Base-by-base conservation (phyloP, 2,113 vertebrate species). In the Platichthys stellatus region DNA sequence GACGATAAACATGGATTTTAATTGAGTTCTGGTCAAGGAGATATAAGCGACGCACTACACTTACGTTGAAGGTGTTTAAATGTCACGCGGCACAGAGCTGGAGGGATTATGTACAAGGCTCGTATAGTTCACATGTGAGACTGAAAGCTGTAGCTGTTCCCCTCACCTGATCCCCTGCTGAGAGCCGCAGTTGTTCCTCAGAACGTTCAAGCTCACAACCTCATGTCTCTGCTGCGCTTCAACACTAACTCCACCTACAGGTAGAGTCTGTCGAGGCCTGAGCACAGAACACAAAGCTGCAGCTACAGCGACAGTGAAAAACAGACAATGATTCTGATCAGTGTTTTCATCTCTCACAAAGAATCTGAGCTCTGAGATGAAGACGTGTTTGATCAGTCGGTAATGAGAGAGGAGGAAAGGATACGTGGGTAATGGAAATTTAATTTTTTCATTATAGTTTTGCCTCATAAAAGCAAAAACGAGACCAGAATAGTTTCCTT, bases 81-180 rank as follows among this genome's bases (percentile, higher is more conserved):
- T 78, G 70, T 79, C 68, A 69, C 20, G 3, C 51, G 69, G 24
- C 35, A 79, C 43, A n/a, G 45, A 20, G 53, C 58, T 71, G 11
- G 31, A 43, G 23, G 40, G 60, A 73, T 63, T 83, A 81, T 85
- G 86, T 69, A 80, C 66, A 68, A 78, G 63, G 67, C 70, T 69
- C 3, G 12, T 2, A 3, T 2, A 69, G 80, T 81, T 88, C 79
- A 84, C 65, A 89, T 77, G 26, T 38, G 57, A 85, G 76, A 83
- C 66, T 84, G 77, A 75, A 85, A 83, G 79, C 75, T 76, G 80
- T 89, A 80, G 64, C 76, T 61, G 68, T 31, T 14, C 69, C 63
- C 78, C 64, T 75, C 31, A 31, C 6, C 76, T 61, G 68, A 31
- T 14, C 69, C 63, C 81, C 66, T 75, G 83, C 83, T 61, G 83